Conservation (phyloP, 2,888 invertebrate genomes). For the Uloborus plumipes region DNA sequence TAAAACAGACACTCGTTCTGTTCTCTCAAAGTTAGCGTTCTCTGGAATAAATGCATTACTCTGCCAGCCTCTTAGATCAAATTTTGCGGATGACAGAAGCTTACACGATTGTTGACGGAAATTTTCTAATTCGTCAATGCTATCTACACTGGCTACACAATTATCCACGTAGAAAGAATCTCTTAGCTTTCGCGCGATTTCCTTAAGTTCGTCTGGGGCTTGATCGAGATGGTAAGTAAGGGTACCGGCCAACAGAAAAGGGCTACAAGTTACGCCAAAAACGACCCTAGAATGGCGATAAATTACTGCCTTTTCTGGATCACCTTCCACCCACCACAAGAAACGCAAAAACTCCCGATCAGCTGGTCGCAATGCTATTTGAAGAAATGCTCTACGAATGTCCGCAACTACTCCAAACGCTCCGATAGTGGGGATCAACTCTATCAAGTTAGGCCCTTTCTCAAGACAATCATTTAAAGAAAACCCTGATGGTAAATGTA, state of each 20-base stretch:
- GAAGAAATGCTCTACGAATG: conserved; percentile 1
- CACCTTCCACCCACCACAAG: background rate
- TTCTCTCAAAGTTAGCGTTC: too few relatives aligned
- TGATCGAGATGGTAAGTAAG: conserved; percentile 1
- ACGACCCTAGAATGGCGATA: conserved; percentile 6
- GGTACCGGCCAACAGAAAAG: background rate
- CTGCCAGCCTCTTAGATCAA: too few relatives aligned
- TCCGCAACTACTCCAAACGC: conserved; percentile 3
- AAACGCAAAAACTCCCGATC: background rate
- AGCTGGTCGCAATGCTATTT: background rate
- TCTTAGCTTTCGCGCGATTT: background rate
- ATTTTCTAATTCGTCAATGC: background rate
- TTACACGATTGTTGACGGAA: background rate
- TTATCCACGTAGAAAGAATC: conserved; percentile 12
- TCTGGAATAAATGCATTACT: too few relatives aligned
- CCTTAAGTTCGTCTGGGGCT: background rate
- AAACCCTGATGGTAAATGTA: background rate
- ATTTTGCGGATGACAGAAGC: background rate
- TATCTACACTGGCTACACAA: conserved; percentile 8
- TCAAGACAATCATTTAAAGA: background rate
- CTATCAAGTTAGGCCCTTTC: conserved; percentile 10
- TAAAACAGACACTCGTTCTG: too few relatives aligned
- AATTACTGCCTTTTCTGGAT: background rate
- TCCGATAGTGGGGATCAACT: conserved; percentile 3
- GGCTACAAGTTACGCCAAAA: background rate